Percentiles rank a stretch among this genome's conserved stretches.
These are phyloP conservation scores for Frieseomelitta varia DNA, from an alignment of 1,140 invertebrate species.

Conservation along the genomic window DNA sequence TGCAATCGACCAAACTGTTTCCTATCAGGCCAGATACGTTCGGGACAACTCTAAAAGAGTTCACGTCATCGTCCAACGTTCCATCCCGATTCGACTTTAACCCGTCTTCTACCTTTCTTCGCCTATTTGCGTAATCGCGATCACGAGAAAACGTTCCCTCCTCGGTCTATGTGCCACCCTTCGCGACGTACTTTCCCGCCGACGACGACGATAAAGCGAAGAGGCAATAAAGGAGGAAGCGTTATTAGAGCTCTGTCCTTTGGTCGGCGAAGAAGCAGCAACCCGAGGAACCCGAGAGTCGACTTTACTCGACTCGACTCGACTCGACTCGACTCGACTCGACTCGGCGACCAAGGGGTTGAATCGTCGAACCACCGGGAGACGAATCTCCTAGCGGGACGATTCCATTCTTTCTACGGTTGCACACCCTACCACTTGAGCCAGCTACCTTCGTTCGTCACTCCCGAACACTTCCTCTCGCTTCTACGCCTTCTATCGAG, in stretches of 20 bases:
- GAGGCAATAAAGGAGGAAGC: conserved; percentile 74
- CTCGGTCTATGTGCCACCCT: conserved; percentile 17
- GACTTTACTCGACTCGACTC: conserved; percentile 10
- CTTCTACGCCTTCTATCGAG: no score
- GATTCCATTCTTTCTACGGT: conserved; percentile 10
- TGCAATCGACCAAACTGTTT: no score
- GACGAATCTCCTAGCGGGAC: conserved; percentile 65
- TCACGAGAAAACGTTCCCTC: neutral
- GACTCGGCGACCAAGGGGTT: conserved; percentile 67
- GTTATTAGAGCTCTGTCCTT: conserved; percentile 73
- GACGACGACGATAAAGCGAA: conserved; percentile 60
- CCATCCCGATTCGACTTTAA: neutral
- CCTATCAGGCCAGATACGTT: neutral
- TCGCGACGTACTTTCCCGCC: conserved; percentile 51
- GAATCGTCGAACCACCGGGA: conserved; percentile 64
- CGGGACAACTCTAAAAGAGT: neutral
- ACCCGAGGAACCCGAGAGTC: conserved; percentile 1
- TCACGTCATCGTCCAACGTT: neutral
- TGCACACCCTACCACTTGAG: no score
- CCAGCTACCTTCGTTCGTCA: neutral
- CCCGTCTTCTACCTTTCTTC: neutral
- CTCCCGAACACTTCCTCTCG: neutral
- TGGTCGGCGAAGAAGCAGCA: conserved; percentile 55
- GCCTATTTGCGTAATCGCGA: conserved; percentile 7
- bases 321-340: conserved; percentile 19